Conservation (phyloP, 35 echinoderm and acorn worm genomes). For the Apostichopus parvimensis region DNA sequence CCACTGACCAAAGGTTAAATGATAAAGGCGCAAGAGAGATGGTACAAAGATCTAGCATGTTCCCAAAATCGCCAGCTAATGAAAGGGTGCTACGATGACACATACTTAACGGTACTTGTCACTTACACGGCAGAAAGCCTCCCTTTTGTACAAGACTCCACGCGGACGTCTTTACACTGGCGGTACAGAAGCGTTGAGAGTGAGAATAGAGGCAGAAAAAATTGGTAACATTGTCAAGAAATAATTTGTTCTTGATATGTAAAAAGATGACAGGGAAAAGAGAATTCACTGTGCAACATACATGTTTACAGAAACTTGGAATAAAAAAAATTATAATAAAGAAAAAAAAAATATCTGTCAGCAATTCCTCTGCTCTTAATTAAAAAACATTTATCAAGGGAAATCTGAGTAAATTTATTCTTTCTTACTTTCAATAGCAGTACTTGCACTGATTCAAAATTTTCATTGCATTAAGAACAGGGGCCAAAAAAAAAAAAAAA, state of each 20-base stretch:
- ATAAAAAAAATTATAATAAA: background rate
- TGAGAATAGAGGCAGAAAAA: slow-evolving; percentile 53
- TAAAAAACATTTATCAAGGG: too few relatives aligned
- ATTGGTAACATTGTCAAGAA: slow-evolving; percentile 23
- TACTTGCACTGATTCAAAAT: too few relatives aligned
- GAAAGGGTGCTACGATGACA: slow-evolving; percentile 41
- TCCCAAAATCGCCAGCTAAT: background rate
- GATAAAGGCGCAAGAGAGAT: slow-evolving; percentile 43
- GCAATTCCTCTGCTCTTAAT: too few relatives aligned
- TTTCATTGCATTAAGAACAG: too few relatives aligned
- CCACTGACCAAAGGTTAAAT: slow-evolving; percentile 44
- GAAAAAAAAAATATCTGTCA: too few relatives aligned
- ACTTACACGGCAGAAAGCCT: slow-evolving; percentile 58
- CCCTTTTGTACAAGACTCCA: slow-evolving; percentile 46
- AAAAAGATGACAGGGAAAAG: background rate
- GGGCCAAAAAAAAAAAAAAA: too few relatives aligned
- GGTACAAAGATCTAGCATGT: slow-evolving; percentile 23
- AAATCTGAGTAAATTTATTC: too few relatives aligned
- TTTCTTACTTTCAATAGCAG: too few relatives aligned
- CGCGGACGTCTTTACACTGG: slow-evolving; percentile 46
- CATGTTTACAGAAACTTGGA: background rate
- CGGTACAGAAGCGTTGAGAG: slow-evolving; percentile 42
- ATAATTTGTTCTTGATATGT: background rate
- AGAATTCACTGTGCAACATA: background rate
- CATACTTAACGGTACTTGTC: background rate